Conservation (phyloP, 2,888 invertebrate genomes). For the Habrosyne pyritoides region DNA sequence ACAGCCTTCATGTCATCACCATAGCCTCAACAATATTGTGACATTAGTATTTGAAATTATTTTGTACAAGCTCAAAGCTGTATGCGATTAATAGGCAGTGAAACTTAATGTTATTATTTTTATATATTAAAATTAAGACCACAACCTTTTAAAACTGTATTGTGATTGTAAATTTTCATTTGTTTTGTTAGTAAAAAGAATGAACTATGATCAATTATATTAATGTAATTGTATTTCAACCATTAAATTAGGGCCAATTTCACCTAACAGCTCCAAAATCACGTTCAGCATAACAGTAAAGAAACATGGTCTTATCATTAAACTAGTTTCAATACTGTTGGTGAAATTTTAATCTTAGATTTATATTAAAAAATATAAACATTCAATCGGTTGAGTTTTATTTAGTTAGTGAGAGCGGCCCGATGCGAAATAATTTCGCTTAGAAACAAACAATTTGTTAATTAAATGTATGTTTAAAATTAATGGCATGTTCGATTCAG, state of each 20-base stretch:
- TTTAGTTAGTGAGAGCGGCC: too few species aligned
- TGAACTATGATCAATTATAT: neutral
- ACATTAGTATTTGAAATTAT: constrained; percentile 36
- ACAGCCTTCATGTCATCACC: constrained; percentile 24
- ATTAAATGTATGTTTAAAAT: neutral
- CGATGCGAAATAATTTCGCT: neutral
- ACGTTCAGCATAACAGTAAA: too few species aligned
- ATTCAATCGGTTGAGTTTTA: too few species aligned
- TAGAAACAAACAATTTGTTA: neutral
- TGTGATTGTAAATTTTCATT: neutral
- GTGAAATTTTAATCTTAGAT: too few species aligned
- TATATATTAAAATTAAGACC: constrained; percentile 6
- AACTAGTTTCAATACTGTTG: too few species aligned
- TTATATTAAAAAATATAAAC: too few species aligned
- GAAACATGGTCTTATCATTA: too few species aligned
- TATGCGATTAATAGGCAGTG: constrained; percentile 60
- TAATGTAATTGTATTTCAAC: neutral
- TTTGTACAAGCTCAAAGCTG: constrained; percentile 57
- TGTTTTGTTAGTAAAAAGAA: neutral
- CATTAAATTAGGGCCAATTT: too few species aligned
- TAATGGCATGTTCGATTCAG: constrained; percentile 21
- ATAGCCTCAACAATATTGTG: constrained; percentile 17
- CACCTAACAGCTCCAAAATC: too few species aligned
- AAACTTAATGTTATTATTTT: constrained; percentile 19
- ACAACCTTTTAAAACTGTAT: constrained; percentile 5